Evolutionary conservation across 2,888 invertebrate genomes (phyloP), one percentile per base, ranked within the genome.

Genomic region (Euzophera pinguis): DNA sequence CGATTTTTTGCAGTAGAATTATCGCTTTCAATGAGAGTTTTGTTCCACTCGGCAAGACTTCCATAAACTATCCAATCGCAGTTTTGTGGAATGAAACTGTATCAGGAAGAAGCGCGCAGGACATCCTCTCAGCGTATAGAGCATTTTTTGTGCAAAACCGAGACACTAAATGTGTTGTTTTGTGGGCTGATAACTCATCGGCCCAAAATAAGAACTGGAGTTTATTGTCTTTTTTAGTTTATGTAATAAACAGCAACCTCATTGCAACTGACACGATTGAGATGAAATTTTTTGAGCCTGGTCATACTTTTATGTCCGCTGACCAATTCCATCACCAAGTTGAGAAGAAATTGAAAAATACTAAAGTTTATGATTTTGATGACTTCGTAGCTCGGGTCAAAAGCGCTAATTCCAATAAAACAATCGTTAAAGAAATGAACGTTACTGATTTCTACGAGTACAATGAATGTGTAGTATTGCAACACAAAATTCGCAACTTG

Each of bases 121-220:
- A 13, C 10, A 13, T 38, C 0, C 3, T 38, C 8, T 38, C 13
- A 38, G 13, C 38, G 14, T 29, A 27, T 47, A 12, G 29, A 14
- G 38, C 38, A 13, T 38, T 38, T 8, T 14, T 38, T 12, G 8
- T 38, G 8, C 5, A 7, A 8, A 8, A 38, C 6, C 38, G 38
- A 38, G 38, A 38, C 14, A 38, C 9, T 13, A 13, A 47, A 13
- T 27, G 48, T n/a, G 29, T 54, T 2, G 32, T 54, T 13, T 17
- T 55, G 10, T 55, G 54, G 52, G 5, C 45, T 4, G 53, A 56
- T 48, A 53, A 55, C 38, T 57, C 54, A 32, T 27, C 53, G 8
- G 48, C 49, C 1, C 57, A 57, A 47, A 57, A 57, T 22, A 57
- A 57, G 50, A 57, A 54, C 37, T 57, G 57, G 51, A 12, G 42